Evolutionary conservation across 2,797 vertebrate genomes (phyloP).

Genomic region (Buceros bicornis): DNA sequence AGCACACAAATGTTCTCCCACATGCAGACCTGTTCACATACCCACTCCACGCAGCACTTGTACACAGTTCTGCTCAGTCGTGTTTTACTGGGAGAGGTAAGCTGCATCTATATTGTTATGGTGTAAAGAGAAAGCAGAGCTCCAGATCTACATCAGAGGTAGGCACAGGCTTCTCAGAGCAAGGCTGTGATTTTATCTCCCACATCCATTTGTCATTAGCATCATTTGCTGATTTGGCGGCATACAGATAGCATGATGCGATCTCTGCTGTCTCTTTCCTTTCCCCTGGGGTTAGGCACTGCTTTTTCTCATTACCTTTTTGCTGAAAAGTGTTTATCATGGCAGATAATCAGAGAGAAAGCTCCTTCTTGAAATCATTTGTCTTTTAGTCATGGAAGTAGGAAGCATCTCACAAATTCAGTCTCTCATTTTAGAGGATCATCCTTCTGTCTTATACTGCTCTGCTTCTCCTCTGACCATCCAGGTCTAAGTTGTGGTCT

Average conservation of each 20-base stretch:
- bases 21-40: background rate
- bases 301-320: slow-evolving; percentile 65
- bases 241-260: background rate
- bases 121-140: background rate
- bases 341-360: slow-evolving; percentile 60
- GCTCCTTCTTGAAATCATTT: slow-evolving; percentile 42
- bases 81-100: background rate
- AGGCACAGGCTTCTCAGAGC: background rate
- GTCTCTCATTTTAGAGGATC: background rate
- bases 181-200: slow-evolving; percentile 45
- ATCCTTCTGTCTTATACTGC: background rate
- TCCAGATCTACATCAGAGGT: background rate
- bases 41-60: background rate
- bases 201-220: background rate
- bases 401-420: slow-evolving; percentile 19
- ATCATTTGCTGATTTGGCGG: slow-evolving; percentile 45
- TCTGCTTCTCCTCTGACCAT: background rate
- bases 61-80: background rate
- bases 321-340: slow-evolving; percentile 57
- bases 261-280: slow-evolving; percentile 25
- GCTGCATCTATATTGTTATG: background rate
- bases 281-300: slow-evolving; percentile 38
- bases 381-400: slow-evolving; percentile 46
- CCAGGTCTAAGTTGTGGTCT: background rate
- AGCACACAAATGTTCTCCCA: background rate